Evolutionary conservation across 2,888 invertebrate genomes (phyloP).

Genomic region (Globia sparganii): DNA sequence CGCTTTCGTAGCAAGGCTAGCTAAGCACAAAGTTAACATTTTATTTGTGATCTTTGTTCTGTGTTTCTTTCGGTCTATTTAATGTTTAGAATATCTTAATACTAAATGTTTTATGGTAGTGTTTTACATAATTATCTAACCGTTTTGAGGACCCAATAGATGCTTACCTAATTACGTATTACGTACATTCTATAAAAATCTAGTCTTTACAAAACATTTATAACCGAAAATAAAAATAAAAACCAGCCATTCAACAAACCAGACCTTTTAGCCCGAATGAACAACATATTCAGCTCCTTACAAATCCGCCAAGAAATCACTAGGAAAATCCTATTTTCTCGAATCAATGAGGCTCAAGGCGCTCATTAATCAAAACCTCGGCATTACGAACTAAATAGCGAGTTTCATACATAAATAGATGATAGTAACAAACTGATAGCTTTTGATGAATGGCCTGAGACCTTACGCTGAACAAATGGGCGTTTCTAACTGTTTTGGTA

Average conservation of each 20-base stretch:
- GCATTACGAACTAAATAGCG: conserved; percentile 56
- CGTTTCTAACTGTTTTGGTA: conserved; percentile 19
- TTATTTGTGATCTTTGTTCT: not conserved
- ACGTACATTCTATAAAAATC: not conserved
- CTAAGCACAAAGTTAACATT: not conserved
- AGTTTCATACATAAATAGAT: conserved; percentile 59
- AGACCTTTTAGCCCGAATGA: conserved; percentile 41
- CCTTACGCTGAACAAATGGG: conserved; percentile 47
- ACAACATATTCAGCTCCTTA: conserved; percentile 53
- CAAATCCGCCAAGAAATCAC: conserved; percentile 63
- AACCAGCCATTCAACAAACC: conserved; percentile 31
- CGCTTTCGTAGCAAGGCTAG: conserved; percentile 6
- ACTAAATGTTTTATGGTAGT: not conserved
- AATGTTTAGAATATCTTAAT: not conserved
- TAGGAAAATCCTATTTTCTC: conserved; percentile 49
- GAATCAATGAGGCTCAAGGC: conserved; percentile 56
- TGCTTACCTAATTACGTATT: too few species aligned
- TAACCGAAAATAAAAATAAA: conserved; percentile 26
- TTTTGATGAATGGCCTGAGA: conserved; percentile 57
- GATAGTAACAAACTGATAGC: conserved; percentile 51
- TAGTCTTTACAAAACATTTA: not conserved
- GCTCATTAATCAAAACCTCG: conserved; percentile 64
- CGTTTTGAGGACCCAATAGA: too few species aligned
- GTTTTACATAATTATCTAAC: too few species aligned
- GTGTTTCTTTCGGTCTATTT: not conserved